Evolutionary conservation across 2,888 invertebrate species (phyloP).

Genomic region (Netelia fuscicornis): DNA sequence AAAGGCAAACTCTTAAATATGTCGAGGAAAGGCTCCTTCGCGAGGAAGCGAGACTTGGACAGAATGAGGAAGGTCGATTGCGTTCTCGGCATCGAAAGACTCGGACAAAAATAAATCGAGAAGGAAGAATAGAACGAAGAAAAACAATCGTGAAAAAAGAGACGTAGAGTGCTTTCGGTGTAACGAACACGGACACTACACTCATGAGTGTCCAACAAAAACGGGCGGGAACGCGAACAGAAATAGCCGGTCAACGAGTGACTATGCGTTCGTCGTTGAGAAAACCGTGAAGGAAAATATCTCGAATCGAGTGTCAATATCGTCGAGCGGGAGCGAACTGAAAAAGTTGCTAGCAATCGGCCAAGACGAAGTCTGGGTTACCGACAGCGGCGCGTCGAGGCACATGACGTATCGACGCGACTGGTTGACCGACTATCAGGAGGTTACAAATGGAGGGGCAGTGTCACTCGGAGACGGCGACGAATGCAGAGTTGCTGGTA

Average conservation of each 20-base stretch:
- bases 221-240: no score
- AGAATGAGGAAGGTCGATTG: slow-evolving; percentile 16
- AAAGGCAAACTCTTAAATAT: slow-evolving; percentile 30
- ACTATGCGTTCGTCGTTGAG: slow-evolving; percentile 12
- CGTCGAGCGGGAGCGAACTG: neutral
- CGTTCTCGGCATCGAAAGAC: no score
- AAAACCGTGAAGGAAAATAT: neutral
- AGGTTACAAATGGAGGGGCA: neutral
- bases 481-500: neutral
- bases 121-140: no score
- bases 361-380: slow-evolving; percentile 46
- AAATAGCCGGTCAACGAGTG: no score
- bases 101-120: no score
- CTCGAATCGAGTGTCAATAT: neutral
- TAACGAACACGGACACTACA: slow-evolving; percentile 3
- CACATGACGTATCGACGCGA: slow-evolving; percentile 54
- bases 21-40: slow-evolving; percentile 30
- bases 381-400: slow-evolving; percentile 56
- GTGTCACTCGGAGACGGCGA: slow-evolving; percentile 12
- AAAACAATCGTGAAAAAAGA: no score
- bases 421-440: slow-evolving; percentile 45
- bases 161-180: slow-evolving; percentile 15
- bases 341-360: slow-evolving; percentile 11
- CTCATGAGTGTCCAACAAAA: slow-evolving; percentile 28
- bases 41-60: slow-evolving; percentile 28